phyloP scores from a whole-genome alignment of 2,888 invertebrate species.

The Neuroscelio doddi region DNA sequence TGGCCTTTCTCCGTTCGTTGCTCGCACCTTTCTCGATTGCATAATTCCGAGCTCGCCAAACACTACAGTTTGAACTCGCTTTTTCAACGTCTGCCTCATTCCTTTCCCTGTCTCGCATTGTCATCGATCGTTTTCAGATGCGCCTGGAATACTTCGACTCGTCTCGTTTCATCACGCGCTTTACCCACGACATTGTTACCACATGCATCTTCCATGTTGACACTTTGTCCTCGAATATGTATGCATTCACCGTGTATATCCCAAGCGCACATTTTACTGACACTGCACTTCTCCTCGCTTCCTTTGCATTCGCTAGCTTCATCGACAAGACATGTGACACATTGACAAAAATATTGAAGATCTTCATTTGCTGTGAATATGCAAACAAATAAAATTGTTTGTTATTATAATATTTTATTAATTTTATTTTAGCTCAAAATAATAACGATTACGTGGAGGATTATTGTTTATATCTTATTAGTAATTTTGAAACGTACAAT shows the following conservation, averaged over 20 bases:
- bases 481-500: too few species aligned
- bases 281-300: neutral
- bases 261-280: slow-evolving; percentile 13
- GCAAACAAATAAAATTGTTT: too few species aligned
- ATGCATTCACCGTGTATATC: slow-evolving; percentile 4
- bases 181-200: slow-evolving; percentile 19
- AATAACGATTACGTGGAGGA: too few species aligned
- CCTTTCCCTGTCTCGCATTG: slow-evolving; percentile 21
- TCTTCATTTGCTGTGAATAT: too few species aligned
- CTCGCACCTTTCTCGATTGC: slow-evolving; percentile 19
- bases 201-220: slow-evolving; percentile 31
- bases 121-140: slow-evolving; percentile 38
- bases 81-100: slow-evolving; percentile 20
- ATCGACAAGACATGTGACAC: slow-evolving; percentile 32
- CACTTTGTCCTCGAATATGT: slow-evolving; percentile 23
- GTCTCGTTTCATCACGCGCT: slow-evolving; percentile 26
- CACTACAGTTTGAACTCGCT: slow-evolving; percentile 10
- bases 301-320: slow-evolving; percentile 24
- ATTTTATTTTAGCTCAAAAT: neutral
- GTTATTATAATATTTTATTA: too few species aligned
- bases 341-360: too few species aligned
- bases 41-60: slow-evolving; percentile 32
- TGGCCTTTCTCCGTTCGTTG: slow-evolving; percentile 11
- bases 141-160: slow-evolving; percentile 22
- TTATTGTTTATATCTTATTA: too few species aligned